These are phyloP conservation scores for Coreoperca whiteheadi DNA, from an alignment of 2,113 vertebrate species.

Conservation along the genomic window DNA sequence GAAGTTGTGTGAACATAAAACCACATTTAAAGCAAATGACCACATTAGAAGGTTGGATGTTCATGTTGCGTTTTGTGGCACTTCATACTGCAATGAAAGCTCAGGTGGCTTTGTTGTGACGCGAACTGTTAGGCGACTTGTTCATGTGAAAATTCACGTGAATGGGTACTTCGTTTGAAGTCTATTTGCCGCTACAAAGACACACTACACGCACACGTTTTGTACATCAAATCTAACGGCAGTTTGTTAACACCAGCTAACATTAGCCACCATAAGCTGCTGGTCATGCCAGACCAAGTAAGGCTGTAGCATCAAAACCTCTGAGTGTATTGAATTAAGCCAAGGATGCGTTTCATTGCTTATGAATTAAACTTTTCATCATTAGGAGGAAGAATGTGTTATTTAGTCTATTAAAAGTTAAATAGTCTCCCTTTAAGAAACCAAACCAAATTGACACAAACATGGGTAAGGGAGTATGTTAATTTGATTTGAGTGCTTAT, in stretches of 20 bases:
- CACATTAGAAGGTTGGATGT: too few relatives aligned
- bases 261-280: background rate
- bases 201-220: too few relatives aligned
- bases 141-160: too few relatives aligned
- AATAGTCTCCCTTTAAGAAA: background rate
- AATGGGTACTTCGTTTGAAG: too few relatives aligned
- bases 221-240: background rate
- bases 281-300: constrained; percentile 4
- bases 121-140: too few relatives aligned
- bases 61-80: too few relatives aligned
- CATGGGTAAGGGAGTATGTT: background rate
- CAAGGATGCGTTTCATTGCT: background rate
- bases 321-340: background rate
- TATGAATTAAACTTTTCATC: background rate
- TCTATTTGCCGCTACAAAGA: too few relatives aligned
- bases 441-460: background rate
- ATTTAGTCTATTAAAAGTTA: background rate
- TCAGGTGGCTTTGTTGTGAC: too few relatives aligned
- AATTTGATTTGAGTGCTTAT: background rate
- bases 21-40: too few relatives aligned
- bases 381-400: background rate
- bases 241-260: background rate
- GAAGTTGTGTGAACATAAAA: too few relatives aligned
- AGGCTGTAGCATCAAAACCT: background rate
- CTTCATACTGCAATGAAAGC: too few relatives aligned